Percentiles rank a stretch among this genome's conserved stretches.
phyloP scores from a whole-genome alignment of 2,797 vertebrate genomes.

The Sebastes flavidus region DNA sequence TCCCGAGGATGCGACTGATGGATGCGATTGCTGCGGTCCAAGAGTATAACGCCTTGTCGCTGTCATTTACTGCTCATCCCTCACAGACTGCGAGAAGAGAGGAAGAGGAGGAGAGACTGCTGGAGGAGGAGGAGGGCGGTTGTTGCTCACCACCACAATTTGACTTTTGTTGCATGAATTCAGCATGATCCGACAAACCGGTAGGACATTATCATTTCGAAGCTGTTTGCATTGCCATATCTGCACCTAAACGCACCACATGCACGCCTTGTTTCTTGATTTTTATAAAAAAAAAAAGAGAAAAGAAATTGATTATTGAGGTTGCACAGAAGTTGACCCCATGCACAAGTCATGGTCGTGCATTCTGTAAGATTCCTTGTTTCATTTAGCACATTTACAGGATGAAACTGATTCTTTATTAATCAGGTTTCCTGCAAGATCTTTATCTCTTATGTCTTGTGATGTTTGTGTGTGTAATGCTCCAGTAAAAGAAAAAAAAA shows the following conservation, averaged over 20 bases:
- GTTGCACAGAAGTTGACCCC: not conserved
- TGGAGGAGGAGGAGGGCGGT: not conserved
- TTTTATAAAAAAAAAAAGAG: no score
- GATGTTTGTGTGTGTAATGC: constrained; percentile 14
- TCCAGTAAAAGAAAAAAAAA: constrained; percentile 1
- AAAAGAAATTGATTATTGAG: no score
- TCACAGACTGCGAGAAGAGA: constrained; percentile 1
- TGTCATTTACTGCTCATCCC: constrained; percentile 62
- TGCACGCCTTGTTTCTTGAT: not conserved
- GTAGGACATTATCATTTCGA: not conserved
- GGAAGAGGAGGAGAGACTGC: not conserved
- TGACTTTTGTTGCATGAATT: constrained; percentile 9
- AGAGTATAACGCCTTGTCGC: constrained; percentile 68
- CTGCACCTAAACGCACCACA: not conserved
- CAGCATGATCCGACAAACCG: constrained; percentile 10
- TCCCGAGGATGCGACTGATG: constrained; percentile 68
- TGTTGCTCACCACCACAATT: constrained; percentile 30
- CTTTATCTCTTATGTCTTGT: constrained; percentile 22
- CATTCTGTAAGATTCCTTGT: not conserved
- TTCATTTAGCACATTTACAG: no score
- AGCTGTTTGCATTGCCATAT: not conserved
- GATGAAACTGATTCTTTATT: no score
- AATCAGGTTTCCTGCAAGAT: not conserved
- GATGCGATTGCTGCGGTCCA: constrained; percentile 69
- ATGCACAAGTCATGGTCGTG: not conserved